Base-by-base conservation (phyloP, 2,797 vertebrate genomes). In the Gymnoscopelus microlampas region DNA sequence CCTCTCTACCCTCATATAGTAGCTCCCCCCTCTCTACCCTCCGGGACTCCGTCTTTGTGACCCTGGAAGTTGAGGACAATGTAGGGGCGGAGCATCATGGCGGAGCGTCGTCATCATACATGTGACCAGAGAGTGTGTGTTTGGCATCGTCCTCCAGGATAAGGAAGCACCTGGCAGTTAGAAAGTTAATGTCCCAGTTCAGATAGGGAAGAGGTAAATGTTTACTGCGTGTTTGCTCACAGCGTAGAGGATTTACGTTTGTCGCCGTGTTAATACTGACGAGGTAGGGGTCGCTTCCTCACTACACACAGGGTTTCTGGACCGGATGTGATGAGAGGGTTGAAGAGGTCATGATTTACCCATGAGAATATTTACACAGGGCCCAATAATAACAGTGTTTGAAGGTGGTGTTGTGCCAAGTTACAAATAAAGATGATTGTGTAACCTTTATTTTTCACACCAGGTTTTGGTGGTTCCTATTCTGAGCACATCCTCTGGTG, bases 111-210 rank as follows among this genome's bases (percentile, higher is more conserved):
- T 19, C 19, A 19, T 19, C 19, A 19, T 19, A 57, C 48, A 14
- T 49, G 13, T 39, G 49, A 66, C 64, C 3, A 54, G 70, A 44
- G 5, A 7, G 6, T 66, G 24, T 71, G 3, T 56, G 10, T 63
- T 53, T 54, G 39, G 13, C 54, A 70, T 10, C 61, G 74, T 83
- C 66, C 51, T 68, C 49, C 24, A 48, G 66, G 51, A 73, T 73
- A 54, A 80, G 70, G 70, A 89, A 71, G 70, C 76, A 80, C 55
- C 76, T 76, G 64, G 19, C 50, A 35, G 53, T 68, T 61, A 58
- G 62, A 72, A 70, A 63, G 47, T 59, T 44, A 53, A 66, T 61
- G 50, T 49, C 60, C 5, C 39, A 0, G 39, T 44, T 2, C 53
- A 61, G 29, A 60, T 15, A 66, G 24, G 4, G 68, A 49, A 50